Evolutionary conservation across 2,113 vertebrate species (phyloP).

Genomic region (Solenodon paradoxus): DNA sequence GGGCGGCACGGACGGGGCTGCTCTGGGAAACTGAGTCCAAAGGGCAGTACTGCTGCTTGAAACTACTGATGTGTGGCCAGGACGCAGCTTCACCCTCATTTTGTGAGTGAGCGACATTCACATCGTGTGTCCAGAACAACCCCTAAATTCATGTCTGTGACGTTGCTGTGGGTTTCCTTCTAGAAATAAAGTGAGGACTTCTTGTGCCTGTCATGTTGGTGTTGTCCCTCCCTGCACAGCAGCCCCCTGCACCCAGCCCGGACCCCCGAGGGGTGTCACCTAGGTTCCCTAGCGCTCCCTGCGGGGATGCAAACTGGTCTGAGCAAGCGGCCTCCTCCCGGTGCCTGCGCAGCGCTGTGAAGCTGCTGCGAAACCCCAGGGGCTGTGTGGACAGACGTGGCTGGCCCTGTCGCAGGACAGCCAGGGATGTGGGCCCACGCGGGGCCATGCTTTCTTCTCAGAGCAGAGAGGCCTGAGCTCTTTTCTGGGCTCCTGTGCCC

Average conservation of each 20-base stretch:
- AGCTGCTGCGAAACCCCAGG: no score
- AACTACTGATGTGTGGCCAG: not conserved
- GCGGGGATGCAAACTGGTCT: no score
- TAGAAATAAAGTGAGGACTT: not conserved
- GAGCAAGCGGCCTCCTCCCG: not conserved
- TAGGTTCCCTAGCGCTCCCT: no score
- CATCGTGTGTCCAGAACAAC: not conserved
- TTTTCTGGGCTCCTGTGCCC: not conserved
- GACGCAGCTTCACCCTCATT: not conserved
- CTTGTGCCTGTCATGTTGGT: fast-evolving
- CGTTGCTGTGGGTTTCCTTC: not conserved
- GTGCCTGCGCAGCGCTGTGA: fast-evolving
- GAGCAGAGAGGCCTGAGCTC: not conserved
- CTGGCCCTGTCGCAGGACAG: not conserved
- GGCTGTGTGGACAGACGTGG: not conserved
- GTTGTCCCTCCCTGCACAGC: not conserved
- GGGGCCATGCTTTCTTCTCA: not conserved
- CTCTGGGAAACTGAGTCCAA: no score
- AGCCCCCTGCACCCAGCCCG: not conserved
- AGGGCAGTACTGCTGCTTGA: not conserved
- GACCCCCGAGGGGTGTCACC: no score
- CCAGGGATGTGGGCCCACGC: fast-evolving
- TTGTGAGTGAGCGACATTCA: not conserved
- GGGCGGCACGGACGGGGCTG: no score
- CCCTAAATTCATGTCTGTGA: not conserved